phyloP scores from a whole-genome alignment of 2,888 invertebrate species.

The Invenusta paracnida region DNA sequence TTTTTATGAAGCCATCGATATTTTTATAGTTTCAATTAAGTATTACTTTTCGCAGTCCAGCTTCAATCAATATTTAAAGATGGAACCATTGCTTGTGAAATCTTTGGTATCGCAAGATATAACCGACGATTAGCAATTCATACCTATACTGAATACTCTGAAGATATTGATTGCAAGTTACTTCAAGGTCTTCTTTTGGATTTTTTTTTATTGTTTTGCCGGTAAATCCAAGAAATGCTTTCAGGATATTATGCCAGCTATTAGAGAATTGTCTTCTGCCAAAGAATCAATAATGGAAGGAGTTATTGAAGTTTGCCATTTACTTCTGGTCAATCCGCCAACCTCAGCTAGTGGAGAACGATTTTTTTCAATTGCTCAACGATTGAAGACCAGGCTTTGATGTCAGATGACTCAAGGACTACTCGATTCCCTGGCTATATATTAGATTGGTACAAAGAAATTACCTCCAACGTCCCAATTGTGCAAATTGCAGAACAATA shows the following conservation, averaged over 20 bases:
- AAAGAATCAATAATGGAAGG: background rate
- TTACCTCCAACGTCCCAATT: background rate
- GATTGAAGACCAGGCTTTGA: background rate
- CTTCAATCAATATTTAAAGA: background rate
- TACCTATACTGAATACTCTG: background rate
- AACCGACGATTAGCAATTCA: background rate
- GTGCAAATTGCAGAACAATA: background rate
- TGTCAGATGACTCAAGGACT: background rate
- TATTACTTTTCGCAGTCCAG: background rate
- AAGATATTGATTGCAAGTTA: background rate
- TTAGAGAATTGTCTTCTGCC: background rate
- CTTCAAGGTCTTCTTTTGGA: background rate
- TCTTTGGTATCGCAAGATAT: background rate
- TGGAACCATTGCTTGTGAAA: background rate
- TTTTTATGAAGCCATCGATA: background rate
- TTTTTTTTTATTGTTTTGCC: background rate
- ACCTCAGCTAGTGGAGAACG: background rate
- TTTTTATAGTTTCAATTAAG: background rate
- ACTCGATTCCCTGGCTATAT: background rate
- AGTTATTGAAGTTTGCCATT: background rate
- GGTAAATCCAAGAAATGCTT: background rate
- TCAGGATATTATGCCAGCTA: background rate
- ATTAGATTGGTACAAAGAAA: background rate
- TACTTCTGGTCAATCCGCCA: background rate
- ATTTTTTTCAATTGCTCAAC: background rate